Conservation (phyloP, 2,888 invertebrate species). For the Cataglyphis altisquamis region DNA sequence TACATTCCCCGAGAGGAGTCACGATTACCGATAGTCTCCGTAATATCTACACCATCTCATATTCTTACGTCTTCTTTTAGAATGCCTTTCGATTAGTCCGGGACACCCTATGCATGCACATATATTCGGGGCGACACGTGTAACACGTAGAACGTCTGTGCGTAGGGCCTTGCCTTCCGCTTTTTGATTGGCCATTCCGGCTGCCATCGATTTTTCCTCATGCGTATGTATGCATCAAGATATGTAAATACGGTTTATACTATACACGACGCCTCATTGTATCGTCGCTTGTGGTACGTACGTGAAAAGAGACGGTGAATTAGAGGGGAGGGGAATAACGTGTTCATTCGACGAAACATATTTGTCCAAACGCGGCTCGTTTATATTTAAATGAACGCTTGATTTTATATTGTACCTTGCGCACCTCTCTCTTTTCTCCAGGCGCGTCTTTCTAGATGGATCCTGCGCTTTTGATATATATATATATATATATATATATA, state of each 20-base stretch:
- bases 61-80: not conserved
- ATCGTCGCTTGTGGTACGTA: slow-evolving; percentile 39
- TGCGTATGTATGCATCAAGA: slow-evolving; percentile 64
- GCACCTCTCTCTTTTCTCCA: slow-evolving; percentile 29
- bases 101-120: slow-evolving; percentile 29
- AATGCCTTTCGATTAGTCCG: slow-evolving; percentile 26
- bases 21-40: not conserved
- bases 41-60: slow-evolving; percentile 20
- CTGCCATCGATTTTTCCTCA: slow-evolving; percentile 62
- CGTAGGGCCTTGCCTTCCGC: slow-evolving; percentile 40
- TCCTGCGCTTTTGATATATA: slow-evolving; percentile 44
- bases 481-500: slow-evolving; percentile 46
- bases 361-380: slow-evolving; percentile 71
- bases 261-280: slow-evolving; percentile 18
- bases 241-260: slow-evolving; percentile 69
- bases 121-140: slow-evolving; percentile 17
- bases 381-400: slow-evolving; percentile 76
- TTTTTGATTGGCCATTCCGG: slow-evolving; percentile 43
- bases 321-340: slow-evolving; percentile 62
- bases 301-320: slow-evolving; percentile 54
- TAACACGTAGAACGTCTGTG: slow-evolving; percentile 15
- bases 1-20: not conserved
- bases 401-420: slow-evolving; percentile 67
- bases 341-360: slow-evolving; percentile 68
- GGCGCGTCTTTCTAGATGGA: slow-evolving; percentile 30